Percentiles rank a stretch among this genome's conserved stretches.
These are phyloP conservation scores for Toxotes lorentzi DNA, from an alignment of 2,797 vertebrate species.

Conservation along the genomic window DNA sequence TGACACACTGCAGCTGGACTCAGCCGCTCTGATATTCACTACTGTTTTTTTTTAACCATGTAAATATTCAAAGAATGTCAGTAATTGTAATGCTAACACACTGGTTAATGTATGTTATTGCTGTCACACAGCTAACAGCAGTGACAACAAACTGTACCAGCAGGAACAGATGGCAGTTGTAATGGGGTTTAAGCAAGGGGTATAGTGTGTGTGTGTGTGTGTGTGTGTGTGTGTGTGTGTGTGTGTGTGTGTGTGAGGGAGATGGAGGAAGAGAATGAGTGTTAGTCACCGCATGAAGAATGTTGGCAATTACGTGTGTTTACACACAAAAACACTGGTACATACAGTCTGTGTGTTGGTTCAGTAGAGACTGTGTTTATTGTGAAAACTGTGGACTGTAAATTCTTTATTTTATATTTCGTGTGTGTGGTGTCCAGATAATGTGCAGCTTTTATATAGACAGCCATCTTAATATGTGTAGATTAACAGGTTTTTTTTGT, in stretches of 20 bases:
- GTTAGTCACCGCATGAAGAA: slow-evolving; percentile 21
- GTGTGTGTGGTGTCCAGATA: neutral
- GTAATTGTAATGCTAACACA: slow-evolving; percentile 22
- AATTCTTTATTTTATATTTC: too few species aligned
- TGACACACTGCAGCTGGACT: slow-evolving; percentile 7
- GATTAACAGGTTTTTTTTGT: too few species aligned
- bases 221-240: neutral
- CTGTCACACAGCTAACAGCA: slow-evolving; percentile 15
- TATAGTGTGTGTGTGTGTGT: neutral
- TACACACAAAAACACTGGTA: neutral
- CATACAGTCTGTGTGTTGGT: neutral
- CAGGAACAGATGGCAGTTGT: slow-evolving; percentile 48
- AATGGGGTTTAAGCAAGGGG: slow-evolving; percentile 3
- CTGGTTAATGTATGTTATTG: slow-evolving; percentile 24
- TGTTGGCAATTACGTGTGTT: neutral
- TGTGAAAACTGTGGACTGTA: neutral
- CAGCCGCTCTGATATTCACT: neutral
- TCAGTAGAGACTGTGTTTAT: neutral
- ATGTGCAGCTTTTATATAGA: too few species aligned
- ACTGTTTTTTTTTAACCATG: neutral
- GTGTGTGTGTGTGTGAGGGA: neutral
- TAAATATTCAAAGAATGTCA: slow-evolving; percentile 36
- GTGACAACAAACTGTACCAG: slow-evolving; percentile 28
- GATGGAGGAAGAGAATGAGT: neutral
- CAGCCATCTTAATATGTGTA: too few species aligned